Conservation (phyloP, 2,888 invertebrate genomes). For the Deroplatys truncata region DNA sequence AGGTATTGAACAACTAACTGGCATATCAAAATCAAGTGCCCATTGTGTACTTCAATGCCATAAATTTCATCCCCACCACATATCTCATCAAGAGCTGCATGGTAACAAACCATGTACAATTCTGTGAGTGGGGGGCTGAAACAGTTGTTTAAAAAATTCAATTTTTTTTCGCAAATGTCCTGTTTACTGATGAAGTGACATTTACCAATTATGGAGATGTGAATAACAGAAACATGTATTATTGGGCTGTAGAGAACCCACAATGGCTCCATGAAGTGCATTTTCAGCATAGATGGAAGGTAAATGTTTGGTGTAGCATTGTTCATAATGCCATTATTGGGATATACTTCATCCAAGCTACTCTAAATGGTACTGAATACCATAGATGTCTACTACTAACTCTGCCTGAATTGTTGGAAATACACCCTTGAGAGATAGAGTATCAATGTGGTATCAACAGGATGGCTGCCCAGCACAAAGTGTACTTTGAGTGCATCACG, state of each 20-base stretch:
- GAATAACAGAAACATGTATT: background rate
- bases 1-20: too few relatives aligned
- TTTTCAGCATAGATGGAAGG: background rate
- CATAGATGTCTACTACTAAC: background rate
- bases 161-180: background rate
- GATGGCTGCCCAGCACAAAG: background rate
- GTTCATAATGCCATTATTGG: background rate
- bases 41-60: background rate
- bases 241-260: background rate
- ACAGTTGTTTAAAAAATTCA: background rate
- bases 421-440: background rate
- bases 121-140: background rate
- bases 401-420: background rate
- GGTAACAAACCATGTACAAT: background rate
- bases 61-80: background rate
- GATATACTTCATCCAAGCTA: background rate
- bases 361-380: background rate
- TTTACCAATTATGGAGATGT: background rate
- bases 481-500: background rate
- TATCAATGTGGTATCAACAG: background rate
- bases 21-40: too few relatives aligned
- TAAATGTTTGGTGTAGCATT: background rate
- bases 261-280: background rate
- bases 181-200: background rate
- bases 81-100: background rate